These are phyloP conservation scores for Drosophila micromelanica DNA, from an alignment of 1,140 invertebrate species.

Conservation along the genomic window DNA sequence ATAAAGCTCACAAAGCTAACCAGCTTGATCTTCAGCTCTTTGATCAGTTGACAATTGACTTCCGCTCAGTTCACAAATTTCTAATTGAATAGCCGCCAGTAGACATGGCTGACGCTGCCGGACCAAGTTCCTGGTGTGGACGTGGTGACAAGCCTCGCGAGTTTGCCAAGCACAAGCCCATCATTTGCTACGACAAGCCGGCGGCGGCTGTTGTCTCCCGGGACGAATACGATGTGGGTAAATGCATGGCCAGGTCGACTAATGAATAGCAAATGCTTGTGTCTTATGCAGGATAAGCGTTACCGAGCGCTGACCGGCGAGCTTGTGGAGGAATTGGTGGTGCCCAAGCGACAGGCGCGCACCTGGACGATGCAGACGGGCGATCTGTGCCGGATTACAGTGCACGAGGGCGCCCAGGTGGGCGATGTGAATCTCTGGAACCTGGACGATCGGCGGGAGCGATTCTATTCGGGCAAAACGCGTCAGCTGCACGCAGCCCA, in stretches of 20 bases:
- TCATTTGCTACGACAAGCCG: conserved; percentile 84
- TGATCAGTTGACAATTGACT: conserved; percentile 19
- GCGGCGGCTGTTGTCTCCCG: conserved; percentile 69
- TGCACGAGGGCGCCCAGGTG: conserved; percentile 84
- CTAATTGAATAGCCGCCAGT: background rate
- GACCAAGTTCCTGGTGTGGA: conserved; percentile 58
- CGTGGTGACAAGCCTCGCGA: conserved; percentile 58
- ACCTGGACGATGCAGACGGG: conserved; percentile 83
- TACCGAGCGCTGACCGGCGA: conserved; percentile 72
- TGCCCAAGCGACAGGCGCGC: conserved; percentile 82
- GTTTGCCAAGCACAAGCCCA: conserved; percentile 63
- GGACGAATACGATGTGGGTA: conserved; percentile 72
- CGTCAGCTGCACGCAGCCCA: conserved; percentile 85
- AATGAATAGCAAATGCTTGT: background rate
- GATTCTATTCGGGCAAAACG: conserved; percentile 85
- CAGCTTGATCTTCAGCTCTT: background rate
- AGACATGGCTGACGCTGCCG: conserved; percentile 36
- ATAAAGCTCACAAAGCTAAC: background rate
- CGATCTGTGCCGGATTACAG: conserved; percentile 83
- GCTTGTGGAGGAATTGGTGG: conserved; percentile 66
- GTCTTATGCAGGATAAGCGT: conserved; percentile 57
- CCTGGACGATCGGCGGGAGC: conserved; percentile 84
- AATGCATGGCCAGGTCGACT: background rate
- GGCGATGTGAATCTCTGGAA: conserved; percentile 86
- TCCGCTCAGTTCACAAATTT: background rate